A percentile compares a stretch with the other conserved stretches of the same genome.
Evolutionary conservation across 2,888 invertebrate genomes (phyloP).

Genomic region (Acleris sparsana): DNA sequence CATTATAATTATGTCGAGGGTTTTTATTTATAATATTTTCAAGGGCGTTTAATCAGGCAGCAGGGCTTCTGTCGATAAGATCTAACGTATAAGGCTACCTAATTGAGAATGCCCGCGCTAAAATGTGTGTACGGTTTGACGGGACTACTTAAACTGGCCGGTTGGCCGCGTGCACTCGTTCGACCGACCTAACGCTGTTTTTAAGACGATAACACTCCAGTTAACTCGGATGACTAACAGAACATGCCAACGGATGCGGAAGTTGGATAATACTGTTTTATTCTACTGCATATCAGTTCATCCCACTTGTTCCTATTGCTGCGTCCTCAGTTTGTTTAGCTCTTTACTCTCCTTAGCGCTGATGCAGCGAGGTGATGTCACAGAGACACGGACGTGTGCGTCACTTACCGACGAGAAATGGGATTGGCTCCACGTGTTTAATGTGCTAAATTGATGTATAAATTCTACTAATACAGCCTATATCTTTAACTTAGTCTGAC

Average conservation of each 20-base stretch:
- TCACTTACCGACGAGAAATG: constrained; percentile 4
- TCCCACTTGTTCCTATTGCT: not conserved
- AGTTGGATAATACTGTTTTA: not conserved
- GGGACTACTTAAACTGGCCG: too few relatives aligned
- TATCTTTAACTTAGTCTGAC: not conserved
- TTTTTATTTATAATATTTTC: too few relatives aligned
- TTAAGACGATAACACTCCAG: too few relatives aligned
- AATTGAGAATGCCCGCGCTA: too few relatives aligned
- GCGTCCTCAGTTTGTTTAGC: constrained; percentile 7
- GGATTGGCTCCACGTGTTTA: constrained; percentile 3
- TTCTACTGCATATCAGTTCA: constrained; percentile 5
- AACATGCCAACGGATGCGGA: not conserved
- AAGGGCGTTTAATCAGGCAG: too few relatives aligned
- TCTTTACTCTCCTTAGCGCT: not conserved
- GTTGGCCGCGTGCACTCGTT: too few relatives aligned
- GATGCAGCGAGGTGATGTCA: constrained; percentile 16
- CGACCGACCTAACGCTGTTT: too few relatives aligned
- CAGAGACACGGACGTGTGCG: not conserved
- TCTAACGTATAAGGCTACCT: too few relatives aligned
- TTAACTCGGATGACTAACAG: not conserved
- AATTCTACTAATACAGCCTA: not conserved
- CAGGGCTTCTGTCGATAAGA: too few relatives aligned
- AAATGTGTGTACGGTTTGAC: too few relatives aligned
- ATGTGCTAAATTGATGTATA: not conserved
- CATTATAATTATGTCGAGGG: too few relatives aligned